These are phyloP conservation scores for Grammomys surdaster DNA, from an alignment of 2,113 vertebrate genomes.

Conservation along the genomic window DNA sequence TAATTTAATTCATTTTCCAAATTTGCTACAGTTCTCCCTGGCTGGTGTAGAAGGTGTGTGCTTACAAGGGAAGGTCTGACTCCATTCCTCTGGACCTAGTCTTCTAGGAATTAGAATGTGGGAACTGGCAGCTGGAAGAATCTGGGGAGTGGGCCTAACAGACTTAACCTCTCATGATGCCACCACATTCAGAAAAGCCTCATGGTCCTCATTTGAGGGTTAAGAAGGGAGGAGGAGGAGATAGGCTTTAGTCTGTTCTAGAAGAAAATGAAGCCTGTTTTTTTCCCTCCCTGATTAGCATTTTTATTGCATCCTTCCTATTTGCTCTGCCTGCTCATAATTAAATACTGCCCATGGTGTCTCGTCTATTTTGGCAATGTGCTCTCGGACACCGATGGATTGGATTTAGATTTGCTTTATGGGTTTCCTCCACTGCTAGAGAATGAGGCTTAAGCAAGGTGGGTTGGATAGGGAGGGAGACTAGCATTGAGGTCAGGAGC, in stretches of 20 bases:
- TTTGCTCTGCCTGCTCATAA: slow-evolving; percentile 82
- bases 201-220: neutral
- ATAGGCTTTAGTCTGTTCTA: slow-evolving; percentile 52
- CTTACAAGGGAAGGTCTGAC: neutral
- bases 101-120: slow-evolving; percentile 62
- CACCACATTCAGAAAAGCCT: slow-evolving; percentile 23
- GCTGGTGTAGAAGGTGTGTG: neutral
- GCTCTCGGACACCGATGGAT: slow-evolving; percentile 74
- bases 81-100: neutral
- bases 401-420: slow-evolving; percentile 81
- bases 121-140: neutral
- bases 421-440: slow-evolving; percentile 45
- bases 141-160: neutral
- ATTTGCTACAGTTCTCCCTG: slow-evolving; percentile 1
- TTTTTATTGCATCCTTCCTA: slow-evolving; percentile 82
- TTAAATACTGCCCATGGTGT: slow-evolving; percentile 83
- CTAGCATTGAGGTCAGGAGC: neutral
- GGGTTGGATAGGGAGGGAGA: neutral
- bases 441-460: slow-evolving; percentile 47
- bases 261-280: slow-evolving; percentile 71
- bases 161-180: neutral
- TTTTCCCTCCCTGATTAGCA: slow-evolving; percentile 75
- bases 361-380: slow-evolving; percentile 80
- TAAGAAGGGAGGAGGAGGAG: neutral
- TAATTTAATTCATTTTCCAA: slow-evolving; percentile 39